These are phyloP conservation scores for Cydia pomonella DNA, from an alignment of 1,140 invertebrate species.

Conservation along the genomic window DNA sequence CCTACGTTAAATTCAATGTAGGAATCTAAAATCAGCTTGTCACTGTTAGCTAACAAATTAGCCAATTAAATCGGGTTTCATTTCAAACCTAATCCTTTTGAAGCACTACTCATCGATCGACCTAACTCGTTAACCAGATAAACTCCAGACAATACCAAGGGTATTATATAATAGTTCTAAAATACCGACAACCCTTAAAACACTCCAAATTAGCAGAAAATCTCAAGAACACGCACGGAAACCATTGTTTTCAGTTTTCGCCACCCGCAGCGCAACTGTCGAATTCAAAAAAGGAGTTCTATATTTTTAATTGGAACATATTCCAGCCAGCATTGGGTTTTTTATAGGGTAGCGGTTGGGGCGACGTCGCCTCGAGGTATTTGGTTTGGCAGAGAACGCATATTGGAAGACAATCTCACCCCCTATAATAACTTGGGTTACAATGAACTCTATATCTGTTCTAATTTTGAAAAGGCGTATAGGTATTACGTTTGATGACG, in stretches of 20 bases:
- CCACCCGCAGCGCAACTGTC: conserved; percentile 49
- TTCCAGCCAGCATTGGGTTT: conserved; percentile 49
- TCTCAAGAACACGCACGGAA: conserved; percentile 12
- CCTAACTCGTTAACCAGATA: neutral
- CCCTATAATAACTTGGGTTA: conserved; percentile 59
- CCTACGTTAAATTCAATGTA: no score
- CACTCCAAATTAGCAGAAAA: conserved; percentile 19
- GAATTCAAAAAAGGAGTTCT: conserved; percentile 44
- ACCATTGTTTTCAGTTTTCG: conserved; percentile 41
- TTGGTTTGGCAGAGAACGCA: conserved; percentile 59
- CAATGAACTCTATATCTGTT: conserved; percentile 46
- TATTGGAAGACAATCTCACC: conserved; percentile 67
- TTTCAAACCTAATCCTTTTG: neutral
- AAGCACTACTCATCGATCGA: neutral
- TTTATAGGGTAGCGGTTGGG: conserved; percentile 48
- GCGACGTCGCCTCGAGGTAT: conserved; percentile 57
- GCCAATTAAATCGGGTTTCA: neutral
- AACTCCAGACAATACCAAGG: neutral
- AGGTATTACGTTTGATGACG: neutral
- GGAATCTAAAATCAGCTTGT: no score
- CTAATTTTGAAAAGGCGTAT: neutral
- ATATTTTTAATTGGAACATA: conserved; percentile 74
- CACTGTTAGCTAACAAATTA: neutral
- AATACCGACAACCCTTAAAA: conserved; percentile 9
- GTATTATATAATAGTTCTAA: neutral